These are phyloP conservation scores for Anaspis maculata DNA, from an alignment of 2,888 invertebrate species.

Conservation along the genomic window DNA sequence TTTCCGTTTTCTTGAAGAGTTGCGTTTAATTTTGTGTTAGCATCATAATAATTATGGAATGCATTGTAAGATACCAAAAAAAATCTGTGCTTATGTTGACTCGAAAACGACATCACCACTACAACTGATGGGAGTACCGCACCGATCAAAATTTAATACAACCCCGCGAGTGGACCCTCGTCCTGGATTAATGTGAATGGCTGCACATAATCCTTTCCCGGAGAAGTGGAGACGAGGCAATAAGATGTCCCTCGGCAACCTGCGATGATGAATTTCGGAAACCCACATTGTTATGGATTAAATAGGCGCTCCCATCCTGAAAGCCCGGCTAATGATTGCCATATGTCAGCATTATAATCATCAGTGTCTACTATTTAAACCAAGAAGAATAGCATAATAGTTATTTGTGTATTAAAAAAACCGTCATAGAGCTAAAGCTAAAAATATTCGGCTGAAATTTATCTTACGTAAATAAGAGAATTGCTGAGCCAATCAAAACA, in stretches of 20 bases:
- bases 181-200: constrained; percentile 53
- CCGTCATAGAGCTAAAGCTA: too few species aligned
- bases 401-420: constrained; percentile 20
- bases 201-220: constrained; percentile 50
- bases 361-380: constrained; percentile 16
- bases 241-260: constrained; percentile 31
- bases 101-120: constrained; percentile 16
- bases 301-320: constrained; percentile 28
- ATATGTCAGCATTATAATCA: constrained; percentile 22
- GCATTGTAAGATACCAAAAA: constrained; percentile 13
- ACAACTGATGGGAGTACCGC: constrained; percentile 29
- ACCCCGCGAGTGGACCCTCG: constrained; percentile 39
- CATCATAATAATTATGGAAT: constrained; percentile 1
- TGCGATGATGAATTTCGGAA: constrained; percentile 7
- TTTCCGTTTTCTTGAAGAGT: constrained; percentile 6
- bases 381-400: constrained; percentile 12
- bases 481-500: constrained; percentile 48
- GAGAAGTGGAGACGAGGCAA: constrained; percentile 39
- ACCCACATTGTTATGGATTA: constrained; percentile 9
- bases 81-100: constrained; percentile 13
- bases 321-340: constrained; percentile 38
- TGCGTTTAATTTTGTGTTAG: constrained; percentile 4
- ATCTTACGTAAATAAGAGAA: constrained; percentile 33
- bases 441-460: constrained; percentile 20
- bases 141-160: constrained; percentile 24